Conservation (phyloP, 35 echinoderm and acorn worm species). For the Lytechinus variegatus region DNA sequence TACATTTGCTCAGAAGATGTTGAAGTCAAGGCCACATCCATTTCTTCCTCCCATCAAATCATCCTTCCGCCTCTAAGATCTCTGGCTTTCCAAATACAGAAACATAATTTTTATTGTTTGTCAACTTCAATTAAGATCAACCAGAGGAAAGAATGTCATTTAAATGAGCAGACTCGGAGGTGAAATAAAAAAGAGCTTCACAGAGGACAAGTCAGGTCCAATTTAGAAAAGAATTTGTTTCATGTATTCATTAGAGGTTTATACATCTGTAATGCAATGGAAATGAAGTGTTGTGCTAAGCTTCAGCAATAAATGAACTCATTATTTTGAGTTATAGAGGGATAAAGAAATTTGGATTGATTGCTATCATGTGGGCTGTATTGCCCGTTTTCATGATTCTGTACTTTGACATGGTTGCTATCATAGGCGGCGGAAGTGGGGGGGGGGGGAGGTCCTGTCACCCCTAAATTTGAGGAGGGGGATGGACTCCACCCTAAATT, state of each 20-base stretch:
- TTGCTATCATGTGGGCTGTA: neutral
- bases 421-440: no score
- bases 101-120: slow-evolving; percentile 21
- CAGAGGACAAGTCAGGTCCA: neutral
- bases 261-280: neutral
- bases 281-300: slow-evolving; percentile 18
- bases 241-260: neutral
- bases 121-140: neutral
- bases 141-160: neutral
- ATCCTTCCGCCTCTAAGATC: neutral
- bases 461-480: no score
- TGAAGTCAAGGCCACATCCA: neutral
- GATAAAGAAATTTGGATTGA: neutral
- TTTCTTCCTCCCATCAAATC: neutral
- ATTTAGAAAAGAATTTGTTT: neutral
- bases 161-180: neutral
- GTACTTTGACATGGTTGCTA: no score
- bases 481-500: no score
- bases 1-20: neutral
- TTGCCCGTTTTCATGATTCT: no score
- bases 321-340: neutral
- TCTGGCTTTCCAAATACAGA: neutral
- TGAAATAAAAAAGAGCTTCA: neutral
- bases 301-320: neutral
- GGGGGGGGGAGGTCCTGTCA: no score